Base-by-base conservation (phyloP, 2,797 vertebrate genomes). In the Sebastes umbrosus region DNA sequence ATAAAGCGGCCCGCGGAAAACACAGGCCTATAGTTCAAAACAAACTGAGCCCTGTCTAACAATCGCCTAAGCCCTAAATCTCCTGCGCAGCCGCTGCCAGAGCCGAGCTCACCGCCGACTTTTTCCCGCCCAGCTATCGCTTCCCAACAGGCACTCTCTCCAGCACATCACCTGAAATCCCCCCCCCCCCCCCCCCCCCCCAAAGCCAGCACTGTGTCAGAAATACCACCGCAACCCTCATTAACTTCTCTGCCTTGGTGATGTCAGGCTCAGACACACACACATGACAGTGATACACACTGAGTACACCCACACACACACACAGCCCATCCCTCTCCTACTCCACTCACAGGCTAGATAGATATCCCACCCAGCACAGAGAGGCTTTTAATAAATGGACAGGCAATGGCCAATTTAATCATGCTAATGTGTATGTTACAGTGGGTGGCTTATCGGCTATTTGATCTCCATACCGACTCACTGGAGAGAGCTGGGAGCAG, bases 401-500 rank as follows among this genome's bases (percentile, higher is more conserved):
- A 65, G 63, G 78, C 80, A 22, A 84, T 62, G 69, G 82, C 73
- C 90, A 89, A 84, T 92, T 92, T 91, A 90, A 93, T 93, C 85
- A 91, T 77, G 84, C 83, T 93, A 92, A 91, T 91, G 85, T 88
- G 83, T 85, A 80, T 70, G 84, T 87, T 90, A 83, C 84, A 84
- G 86, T 25, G 66, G 76, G 79, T 18, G 50, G 50, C 69, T 78
- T 22, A 80, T 91, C 46, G 39, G 80, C 73, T 84, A 67, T 84
- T 87, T 87, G 87, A 89, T 90, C 86, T 77, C 69, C 11, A 34
- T 13, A 52, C 46, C 1, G 20, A 79, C 65, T 82, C 34, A 0
- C 10, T 9, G 67, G 57, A 84, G 79, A 70, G 55, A 55, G 74
- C 59, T 25, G n/a, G 8, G 46, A 68, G 79, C 73, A 71, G 50